Percentiles rank a stretch among this genome's conserved stretches.
Conservation (phyloP, 2,888 invertebrate species). For the Pantelozetes paolii region DNA sequence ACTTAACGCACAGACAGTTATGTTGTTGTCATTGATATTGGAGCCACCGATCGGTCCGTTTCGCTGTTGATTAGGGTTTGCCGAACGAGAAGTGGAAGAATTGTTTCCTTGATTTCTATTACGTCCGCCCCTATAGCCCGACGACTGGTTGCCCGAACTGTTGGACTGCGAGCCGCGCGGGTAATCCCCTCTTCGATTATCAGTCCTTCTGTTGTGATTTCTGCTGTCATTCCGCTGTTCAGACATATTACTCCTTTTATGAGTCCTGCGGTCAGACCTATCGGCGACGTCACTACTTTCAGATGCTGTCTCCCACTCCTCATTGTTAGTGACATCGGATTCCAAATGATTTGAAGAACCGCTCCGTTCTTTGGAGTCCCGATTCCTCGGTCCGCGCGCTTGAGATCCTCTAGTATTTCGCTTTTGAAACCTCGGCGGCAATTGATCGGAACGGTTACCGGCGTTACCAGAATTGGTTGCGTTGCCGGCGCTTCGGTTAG, state of each 20-base stretch:
- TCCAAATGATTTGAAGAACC: conserved; percentile 40
- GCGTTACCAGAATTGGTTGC: background rate
- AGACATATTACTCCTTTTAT: conserved; percentile 49
- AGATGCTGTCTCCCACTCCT: conserved; percentile 70
- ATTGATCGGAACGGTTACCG: conserved; percentile 40
- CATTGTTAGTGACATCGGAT: conserved; percentile 50
- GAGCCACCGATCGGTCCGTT: conserved; percentile 26
- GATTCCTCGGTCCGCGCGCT: conserved; percentile 51
- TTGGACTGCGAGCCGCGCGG: background rate
- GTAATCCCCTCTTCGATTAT: conserved; percentile 47
- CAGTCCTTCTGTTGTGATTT: conserved; percentile 48
- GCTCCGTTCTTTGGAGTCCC: conserved; percentile 48
- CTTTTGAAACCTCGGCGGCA: conserved; percentile 47
- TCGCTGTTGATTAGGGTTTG: background rate
- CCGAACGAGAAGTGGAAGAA: background rate
- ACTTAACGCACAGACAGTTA: conserved; percentile 18
- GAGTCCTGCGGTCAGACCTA: conserved; percentile 50
- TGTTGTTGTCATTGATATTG: background rate
- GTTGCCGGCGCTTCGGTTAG: background rate
- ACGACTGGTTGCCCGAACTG: background rate
- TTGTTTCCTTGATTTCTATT: conserved; percentile 2
- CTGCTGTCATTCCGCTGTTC: conserved; percentile 50
- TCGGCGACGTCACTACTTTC: conserved; percentile 67
- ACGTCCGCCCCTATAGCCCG: background rate
- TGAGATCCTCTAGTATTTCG: conserved; percentile 40